These are phyloP conservation scores for Rhadina sibilatrix DNA, from an alignment of 2,113 vertebrate species.

Conservation along the genomic window DNA sequence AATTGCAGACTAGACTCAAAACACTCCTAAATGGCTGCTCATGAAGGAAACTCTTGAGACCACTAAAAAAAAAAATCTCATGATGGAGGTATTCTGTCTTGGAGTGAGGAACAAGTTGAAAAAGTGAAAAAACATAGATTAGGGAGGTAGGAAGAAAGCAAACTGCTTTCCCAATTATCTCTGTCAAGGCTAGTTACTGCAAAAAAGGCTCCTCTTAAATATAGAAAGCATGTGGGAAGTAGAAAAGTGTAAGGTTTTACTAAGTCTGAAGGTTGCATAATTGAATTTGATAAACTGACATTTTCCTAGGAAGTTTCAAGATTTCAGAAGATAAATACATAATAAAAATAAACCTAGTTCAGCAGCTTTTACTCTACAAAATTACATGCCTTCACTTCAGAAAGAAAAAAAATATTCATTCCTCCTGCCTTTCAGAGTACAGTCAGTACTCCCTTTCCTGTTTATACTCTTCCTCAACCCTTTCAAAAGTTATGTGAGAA, in stretches of 20 bases:
- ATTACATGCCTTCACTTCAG: neutral
- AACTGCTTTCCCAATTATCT: constrained; percentile 50
- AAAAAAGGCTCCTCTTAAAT: constrained; percentile 50
- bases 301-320: constrained; percentile 28
- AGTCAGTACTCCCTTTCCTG: neutral
- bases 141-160: constrained; percentile 22
- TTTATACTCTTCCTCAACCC: neutral
- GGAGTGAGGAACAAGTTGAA: neutral
- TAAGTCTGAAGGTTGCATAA: constrained; percentile 52
- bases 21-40: neutral
- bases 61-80: neutral
- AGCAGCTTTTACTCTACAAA: neutral
- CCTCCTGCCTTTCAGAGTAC: neutral
- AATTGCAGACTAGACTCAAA: neutral
- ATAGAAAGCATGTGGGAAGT: constrained; percentile 69
- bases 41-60: neutral
- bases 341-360: neutral
- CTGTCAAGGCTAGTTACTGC: constrained; percentile 47
- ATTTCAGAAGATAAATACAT: neutral
- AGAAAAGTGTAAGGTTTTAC: constrained; percentile 46
- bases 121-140: neutral
- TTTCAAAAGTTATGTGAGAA: neutral
- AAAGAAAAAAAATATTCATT: neutral
- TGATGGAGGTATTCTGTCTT: neutral
- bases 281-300: constrained; percentile 55